Percentiles rank a stretch among this genome's conserved stretches.
Conservation (phyloP, 2,888 invertebrate genomes). For the Stenurella melanura region DNA sequence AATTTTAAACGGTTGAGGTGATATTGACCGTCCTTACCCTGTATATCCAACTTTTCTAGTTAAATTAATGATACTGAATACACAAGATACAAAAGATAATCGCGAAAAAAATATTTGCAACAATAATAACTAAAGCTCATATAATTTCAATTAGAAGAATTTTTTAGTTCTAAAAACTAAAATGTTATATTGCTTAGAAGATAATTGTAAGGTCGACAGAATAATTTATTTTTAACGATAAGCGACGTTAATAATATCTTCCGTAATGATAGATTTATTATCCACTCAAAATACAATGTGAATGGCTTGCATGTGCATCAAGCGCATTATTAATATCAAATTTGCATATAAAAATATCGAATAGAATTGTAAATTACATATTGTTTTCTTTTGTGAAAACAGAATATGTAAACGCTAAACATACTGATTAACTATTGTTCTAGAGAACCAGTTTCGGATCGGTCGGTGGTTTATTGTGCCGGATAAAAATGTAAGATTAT, state of each 20-base stretch:
- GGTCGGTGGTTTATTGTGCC: constrained; percentile 28
- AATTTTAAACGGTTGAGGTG: too few species aligned
- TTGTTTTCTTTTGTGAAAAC: constrained; percentile 62
- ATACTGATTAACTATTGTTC: constrained; percentile 57
- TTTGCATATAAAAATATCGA: constrained; percentile 67
- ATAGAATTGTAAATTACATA: constrained; percentile 69
- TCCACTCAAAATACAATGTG: constrained; percentile 51
- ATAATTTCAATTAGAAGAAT: neutral
- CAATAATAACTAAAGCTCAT: constrained; percentile 4
- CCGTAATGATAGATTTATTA: constrained; percentile 27
- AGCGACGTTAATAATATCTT: neutral
- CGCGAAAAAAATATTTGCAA: neutral
- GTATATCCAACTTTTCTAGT: too few species aligned
- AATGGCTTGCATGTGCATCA: constrained; percentile 55
- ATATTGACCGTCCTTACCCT: too few species aligned
- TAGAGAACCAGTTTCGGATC: constrained; percentile 13
- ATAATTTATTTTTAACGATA: constrained; percentile 18
- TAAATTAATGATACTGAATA: constrained; percentile 3
- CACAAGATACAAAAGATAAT: constrained; percentile 11
- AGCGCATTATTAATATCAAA: constrained; percentile 61
- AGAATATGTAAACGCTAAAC: constrained; percentile 52
- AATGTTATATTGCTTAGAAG: constrained; percentile 9
- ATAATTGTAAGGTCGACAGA: constrained; percentile 29
- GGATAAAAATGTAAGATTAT: constrained; percentile 13
- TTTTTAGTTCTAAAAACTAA: neutral